phyloP scores from a whole-genome alignment of 2,113 vertebrate genomes.

The Hyaena hyaena region DNA sequence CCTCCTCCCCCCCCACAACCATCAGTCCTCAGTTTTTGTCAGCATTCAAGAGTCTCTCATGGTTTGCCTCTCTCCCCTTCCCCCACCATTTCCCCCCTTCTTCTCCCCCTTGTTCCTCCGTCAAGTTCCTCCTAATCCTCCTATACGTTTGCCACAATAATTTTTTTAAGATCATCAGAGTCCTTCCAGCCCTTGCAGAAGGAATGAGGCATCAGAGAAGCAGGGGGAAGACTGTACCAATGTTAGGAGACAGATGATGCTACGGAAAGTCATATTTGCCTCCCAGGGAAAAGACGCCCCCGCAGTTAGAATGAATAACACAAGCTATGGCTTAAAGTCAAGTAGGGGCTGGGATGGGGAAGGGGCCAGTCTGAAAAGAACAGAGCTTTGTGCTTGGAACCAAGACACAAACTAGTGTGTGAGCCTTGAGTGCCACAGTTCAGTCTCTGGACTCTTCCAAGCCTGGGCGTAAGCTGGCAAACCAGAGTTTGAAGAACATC shows the following conservation, averaged over 20 bases:
- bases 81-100: too few relatives aligned
- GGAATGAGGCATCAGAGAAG: not conserved
- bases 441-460: not conserved
- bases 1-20: too few relatives aligned
- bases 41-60: too few relatives aligned
- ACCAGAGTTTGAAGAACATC: not conserved
- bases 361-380: not conserved
- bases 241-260: not conserved
- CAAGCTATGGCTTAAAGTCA: not conserved
- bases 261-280: not conserved
- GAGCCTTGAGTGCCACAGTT: not conserved
- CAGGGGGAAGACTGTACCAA: not conserved
- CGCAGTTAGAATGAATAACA: not conserved
- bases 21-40: too few relatives aligned
- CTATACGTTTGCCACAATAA: not conserved
- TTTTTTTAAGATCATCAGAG: not conserved
- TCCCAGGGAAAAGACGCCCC: not conserved
- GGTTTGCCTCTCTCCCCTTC: too few relatives aligned
- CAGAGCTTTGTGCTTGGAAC: not conserved
- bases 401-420: not conserved
- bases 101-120: too few relatives aligned
- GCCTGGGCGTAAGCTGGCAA: not conserved
- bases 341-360: not conserved
- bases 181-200: not conserved
- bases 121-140: too few relatives aligned